Evolutionary conservation across 1,140 invertebrate species (phyloP).

Genomic region (Coboldia fuscipes): DNA sequence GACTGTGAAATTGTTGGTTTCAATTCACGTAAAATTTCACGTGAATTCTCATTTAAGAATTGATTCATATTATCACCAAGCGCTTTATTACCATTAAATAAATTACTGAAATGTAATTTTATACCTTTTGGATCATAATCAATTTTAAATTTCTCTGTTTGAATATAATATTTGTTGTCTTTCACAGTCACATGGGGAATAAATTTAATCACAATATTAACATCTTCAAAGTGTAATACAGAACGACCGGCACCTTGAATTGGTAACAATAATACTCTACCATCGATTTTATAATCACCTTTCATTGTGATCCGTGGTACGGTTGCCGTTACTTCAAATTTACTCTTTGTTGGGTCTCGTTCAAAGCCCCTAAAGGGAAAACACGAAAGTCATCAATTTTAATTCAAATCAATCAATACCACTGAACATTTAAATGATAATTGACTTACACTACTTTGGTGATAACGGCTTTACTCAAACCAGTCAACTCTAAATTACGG

Average conservation of each 20-base stretch:
- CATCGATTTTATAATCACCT: constrained; percentile 1
- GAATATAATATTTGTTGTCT: constrained; percentile 1
- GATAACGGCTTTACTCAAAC: not conserved
- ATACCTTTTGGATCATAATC: not conserved
- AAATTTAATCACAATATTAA: not conserved
- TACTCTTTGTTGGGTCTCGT: not conserved
- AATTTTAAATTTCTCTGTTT: constrained; percentile 1
- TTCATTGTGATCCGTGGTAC: not conserved
- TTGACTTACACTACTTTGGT: constrained; percentile 1
- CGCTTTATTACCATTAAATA: constrained; percentile 1
- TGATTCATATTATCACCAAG: constrained; percentile 1
- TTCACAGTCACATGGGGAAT: not conserved
- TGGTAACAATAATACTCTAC: not conserved
- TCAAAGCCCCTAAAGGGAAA: constrained; percentile 2
- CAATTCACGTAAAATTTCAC: not conserved
- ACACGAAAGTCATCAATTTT: not conserved
- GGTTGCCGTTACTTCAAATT: not conserved
- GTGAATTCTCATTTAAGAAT: constrained; percentile 1
- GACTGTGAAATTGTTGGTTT: not conserved
- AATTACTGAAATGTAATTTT: not conserved
- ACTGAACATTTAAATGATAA: not conserved
- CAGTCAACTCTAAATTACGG: not conserved
- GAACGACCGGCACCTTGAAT: not conserved
- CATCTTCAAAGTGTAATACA: not conserved
- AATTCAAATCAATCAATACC: not conserved